Conservation (phyloP, 2,888 invertebrate genomes). For the Epicampocera succincta region DNA sequence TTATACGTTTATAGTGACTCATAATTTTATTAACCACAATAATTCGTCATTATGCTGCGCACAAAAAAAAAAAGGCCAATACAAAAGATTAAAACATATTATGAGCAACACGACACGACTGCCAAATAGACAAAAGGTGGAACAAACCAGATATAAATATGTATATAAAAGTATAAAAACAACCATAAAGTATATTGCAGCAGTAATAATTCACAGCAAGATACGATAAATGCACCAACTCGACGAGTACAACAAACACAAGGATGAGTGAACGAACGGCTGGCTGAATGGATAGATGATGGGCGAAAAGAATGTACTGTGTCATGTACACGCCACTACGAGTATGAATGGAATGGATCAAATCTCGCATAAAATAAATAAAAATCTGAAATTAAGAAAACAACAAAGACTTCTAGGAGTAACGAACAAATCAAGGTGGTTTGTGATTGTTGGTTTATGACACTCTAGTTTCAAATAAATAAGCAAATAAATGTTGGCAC, state of each 20-base stretch:
- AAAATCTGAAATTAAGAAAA: slow-evolving; percentile 36
- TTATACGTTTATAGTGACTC: slow-evolving; percentile 68
- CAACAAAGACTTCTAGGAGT: slow-evolving; percentile 15
- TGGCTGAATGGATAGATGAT: slow-evolving; percentile 25
- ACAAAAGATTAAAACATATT: slow-evolving; percentile 49
- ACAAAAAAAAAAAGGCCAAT: slow-evolving; percentile 20
- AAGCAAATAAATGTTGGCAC: slow-evolving; percentile 49
- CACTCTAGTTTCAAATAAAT: slow-evolving; percentile 66
- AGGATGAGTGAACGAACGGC: slow-evolving; percentile 25
- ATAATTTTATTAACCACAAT: slow-evolving; percentile 68
- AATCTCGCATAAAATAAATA: slow-evolving; percentile 56
- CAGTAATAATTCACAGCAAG: slow-evolving; percentile 69
- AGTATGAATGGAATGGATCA: no score
- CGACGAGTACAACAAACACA: slow-evolving; percentile 25
- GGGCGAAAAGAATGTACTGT: slow-evolving; percentile 22
- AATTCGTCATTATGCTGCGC: slow-evolving; percentile 40
- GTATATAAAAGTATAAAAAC: slow-evolving; percentile 49
- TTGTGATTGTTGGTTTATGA: slow-evolving; percentile 68
- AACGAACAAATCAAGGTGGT: slow-evolving; percentile 64
- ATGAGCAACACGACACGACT: slow-evolving; percentile 42
- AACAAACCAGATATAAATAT: slow-evolving; percentile 20
- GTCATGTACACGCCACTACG: slow-evolving; percentile 34
- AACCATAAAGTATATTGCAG: slow-evolving; percentile 67
- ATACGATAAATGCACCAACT: slow-evolving; percentile 65
- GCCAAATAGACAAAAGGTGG: slow-evolving; percentile 55